These are phyloP conservation scores for Cynopterus brachyotis DNA, from an alignment of 2,113 vertebrate genomes.

Conservation along the genomic window DNA sequence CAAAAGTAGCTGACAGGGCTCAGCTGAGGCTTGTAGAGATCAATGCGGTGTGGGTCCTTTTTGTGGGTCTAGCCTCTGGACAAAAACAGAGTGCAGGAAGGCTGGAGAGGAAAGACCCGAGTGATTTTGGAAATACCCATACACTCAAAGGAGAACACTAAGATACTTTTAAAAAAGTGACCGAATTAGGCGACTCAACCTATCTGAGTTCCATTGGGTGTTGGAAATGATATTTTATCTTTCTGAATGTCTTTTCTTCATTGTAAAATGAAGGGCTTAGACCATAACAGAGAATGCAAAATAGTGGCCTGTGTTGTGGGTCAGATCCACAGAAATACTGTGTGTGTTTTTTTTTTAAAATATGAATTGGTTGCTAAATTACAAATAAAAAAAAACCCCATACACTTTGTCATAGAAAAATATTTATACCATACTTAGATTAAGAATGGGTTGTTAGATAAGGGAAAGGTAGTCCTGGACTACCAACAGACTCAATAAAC, in stretches of 20 bases:
- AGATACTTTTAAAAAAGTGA: neutral
- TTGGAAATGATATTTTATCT: neutral
- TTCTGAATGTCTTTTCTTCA: neutral
- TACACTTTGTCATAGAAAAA: neutral
- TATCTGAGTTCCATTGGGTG: neutral
- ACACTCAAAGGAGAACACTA: neutral
- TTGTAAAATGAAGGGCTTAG: neutral
- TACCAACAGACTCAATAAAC: neutral
- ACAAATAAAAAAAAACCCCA: neutral
- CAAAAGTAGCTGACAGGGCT: neutral
- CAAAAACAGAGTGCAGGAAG: neutral
- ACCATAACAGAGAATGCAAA: neutral
- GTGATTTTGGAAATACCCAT: neutral
- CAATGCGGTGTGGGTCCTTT: neutral
- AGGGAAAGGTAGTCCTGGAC: neutral
- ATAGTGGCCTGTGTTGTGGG: neutral
- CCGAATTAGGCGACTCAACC: neutral
- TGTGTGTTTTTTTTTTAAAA: neutral
- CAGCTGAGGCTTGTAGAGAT: neutral
- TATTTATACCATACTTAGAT: neutral
- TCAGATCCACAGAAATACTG: neutral
- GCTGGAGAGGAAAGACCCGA: neutral
- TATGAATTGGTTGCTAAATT: neutral
- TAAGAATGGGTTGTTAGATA: neutral
- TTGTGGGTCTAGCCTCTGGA: neutral